Base-by-base conservation (phyloP, 1,140 invertebrate genomes). In the Drosophila cardini region DNA sequence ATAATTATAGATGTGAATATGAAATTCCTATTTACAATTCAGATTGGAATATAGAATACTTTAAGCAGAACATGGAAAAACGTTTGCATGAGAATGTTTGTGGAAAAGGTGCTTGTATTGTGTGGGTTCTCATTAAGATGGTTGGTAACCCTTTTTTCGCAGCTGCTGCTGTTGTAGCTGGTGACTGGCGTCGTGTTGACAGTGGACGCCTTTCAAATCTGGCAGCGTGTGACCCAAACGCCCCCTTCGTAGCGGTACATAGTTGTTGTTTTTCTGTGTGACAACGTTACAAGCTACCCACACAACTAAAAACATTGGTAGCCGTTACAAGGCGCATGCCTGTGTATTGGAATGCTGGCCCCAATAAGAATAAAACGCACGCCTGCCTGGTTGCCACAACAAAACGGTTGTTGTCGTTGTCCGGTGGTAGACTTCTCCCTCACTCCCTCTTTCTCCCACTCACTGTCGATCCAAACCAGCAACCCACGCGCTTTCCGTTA, bases 301-400 rank as follows among this genome's bases (percentile, higher is more conserved):
- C 58, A 65, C 50, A 72, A 21, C 32, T 58, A 80, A 13, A 63
- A 42, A 55, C 26, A 57, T 40, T 34, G 34, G 16, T 53, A 34
- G 60, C 56, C 57, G 69, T 80, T 63, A 65, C 64, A 87, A 63
- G 71, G 84, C 79, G 82, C 83, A 87, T 86, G 83, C 40, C 74
- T 45, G 42, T 65, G 68, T 79, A 67, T 50, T 72, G 83, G 82
- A 87, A 87, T 86, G 83, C 48, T 74, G 72, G 67, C 72, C 67
- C 67, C 72, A 70, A 74, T 70, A 57, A 26, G 52, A 70, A 16
- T 21, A 38, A 69, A 62, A 70, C 57, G 42, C 38, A 70, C 52
- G 72, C 72, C 65, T 78, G 83, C 72, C 65, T 78, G 83, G 83
- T 86, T 86, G 84, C 83, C 83, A 86, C 83, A 86, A 86, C 80